Conservation (phyloP, 2,113 vertebrate species). For the Callionymus lyra region DNA sequence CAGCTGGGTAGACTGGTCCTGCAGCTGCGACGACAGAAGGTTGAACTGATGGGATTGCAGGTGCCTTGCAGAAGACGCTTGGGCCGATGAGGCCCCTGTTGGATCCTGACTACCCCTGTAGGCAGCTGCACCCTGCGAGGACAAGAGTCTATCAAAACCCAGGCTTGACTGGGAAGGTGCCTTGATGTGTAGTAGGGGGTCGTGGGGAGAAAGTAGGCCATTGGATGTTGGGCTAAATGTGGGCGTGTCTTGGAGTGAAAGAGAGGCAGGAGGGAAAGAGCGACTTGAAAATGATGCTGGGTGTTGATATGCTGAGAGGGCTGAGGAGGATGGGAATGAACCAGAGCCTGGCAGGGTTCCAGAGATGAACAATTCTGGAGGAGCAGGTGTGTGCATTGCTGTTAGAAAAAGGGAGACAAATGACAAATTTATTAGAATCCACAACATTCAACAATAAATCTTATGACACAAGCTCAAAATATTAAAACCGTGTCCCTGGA, state of each 20-base stretch:
- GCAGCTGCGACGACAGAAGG: slow-evolving; percentile 80
- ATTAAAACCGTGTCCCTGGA: neutral
- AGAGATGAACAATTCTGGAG: slow-evolving; percentile 91
- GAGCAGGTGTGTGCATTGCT: slow-evolving; percentile 94
- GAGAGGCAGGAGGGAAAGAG: slow-evolving; percentile 80
- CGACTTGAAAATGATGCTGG: slow-evolving; percentile 87
- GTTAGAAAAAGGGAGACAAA: slow-evolving; percentile 38
- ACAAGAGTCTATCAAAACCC: slow-evolving; percentile 72
- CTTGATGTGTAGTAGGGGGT: slow-evolving; percentile 81
- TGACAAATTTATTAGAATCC: slow-evolving; percentile 28
- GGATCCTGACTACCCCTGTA: slow-evolving; percentile 71
- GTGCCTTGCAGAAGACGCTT: slow-evolving; percentile 73
- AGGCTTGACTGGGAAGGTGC: slow-evolving; percentile 71
- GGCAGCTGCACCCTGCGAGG: slow-evolving; percentile 68
- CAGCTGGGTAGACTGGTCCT: slow-evolving; percentile 77
- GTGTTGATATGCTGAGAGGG: slow-evolving; percentile 93
- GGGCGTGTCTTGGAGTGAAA: slow-evolving; percentile 83
- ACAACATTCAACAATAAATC: neutral
- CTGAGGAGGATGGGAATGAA: slow-evolving; percentile 87
- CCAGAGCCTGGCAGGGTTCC: slow-evolving; percentile 86
- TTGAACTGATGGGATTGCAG: slow-evolving; percentile 86
- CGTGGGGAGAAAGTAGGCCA: slow-evolving; percentile 78
- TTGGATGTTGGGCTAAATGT: slow-evolving; percentile 89
- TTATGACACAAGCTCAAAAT: neutral
- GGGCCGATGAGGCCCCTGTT: slow-evolving; percentile 62